These are phyloP conservation scores for Yponomeuta plumbellus DNA, from an alignment of 2,888 invertebrate genomes.

Conservation along the genomic window DNA sequence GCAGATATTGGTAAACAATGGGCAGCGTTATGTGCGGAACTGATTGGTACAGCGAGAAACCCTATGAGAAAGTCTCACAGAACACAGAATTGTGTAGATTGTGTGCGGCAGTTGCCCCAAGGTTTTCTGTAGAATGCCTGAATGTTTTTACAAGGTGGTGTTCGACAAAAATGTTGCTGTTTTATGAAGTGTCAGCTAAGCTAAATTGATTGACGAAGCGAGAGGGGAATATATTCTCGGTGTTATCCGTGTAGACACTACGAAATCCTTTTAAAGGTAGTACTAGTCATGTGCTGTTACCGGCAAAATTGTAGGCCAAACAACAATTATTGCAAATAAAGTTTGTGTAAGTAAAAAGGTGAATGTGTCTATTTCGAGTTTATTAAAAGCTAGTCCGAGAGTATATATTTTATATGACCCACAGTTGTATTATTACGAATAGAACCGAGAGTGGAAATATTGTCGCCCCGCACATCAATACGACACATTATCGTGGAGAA, in stretches of 20 bases:
- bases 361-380: no score
- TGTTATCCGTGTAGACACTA: conserved; percentile 2
- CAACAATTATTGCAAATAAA: no score
- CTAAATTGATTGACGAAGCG: conserved; percentile 12
- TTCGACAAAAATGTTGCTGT: neutral
- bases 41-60: neutral
- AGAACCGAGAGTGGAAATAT: no score
- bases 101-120: no score
- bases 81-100: no score
- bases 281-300: no score
- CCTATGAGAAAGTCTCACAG: neutral
- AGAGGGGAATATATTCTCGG: conserved; percentile 8
- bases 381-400: no score
- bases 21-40: neutral
- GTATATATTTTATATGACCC: no score
- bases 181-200: conserved; percentile 11
- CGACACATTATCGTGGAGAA: neutral
- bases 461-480: neutral
- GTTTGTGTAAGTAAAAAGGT: no score
- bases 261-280: conserved; percentile 6
- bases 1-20: neutral
- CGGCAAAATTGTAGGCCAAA: no score
- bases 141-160: neutral
- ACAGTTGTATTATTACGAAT: no score
- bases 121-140: neutral